Percentiles rank a stretch among this genome's conserved stretches.
Conservation (phyloP, 2,113 vertebrate species). For the Phyllostomus hastatus region DNA sequence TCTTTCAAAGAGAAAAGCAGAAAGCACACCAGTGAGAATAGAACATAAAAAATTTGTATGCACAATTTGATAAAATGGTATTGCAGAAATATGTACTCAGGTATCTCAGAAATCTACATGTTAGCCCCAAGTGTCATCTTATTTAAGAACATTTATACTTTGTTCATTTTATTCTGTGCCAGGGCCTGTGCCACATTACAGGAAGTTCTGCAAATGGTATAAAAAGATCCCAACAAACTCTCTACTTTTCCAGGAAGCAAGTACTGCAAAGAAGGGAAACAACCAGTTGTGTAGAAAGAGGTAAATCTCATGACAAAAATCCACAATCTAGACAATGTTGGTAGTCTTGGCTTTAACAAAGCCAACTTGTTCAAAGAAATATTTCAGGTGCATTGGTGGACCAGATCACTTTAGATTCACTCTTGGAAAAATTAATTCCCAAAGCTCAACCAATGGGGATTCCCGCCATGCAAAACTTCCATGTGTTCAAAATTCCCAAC, state of each 20-base stretch:
- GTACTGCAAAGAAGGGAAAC: accelerated
- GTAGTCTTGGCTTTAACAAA: not conserved
- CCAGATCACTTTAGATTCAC: not conserved
- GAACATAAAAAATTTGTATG: accelerated
- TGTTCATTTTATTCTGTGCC: accelerated
- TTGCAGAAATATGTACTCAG: accelerated
- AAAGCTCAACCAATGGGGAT: not conserved
- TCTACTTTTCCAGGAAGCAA: accelerated
- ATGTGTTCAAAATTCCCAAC: not conserved
- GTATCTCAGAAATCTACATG: accelerated
- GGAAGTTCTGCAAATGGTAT: not conserved
- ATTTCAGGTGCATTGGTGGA: accelerated
- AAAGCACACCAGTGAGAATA: accelerated
- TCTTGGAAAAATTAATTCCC: not conserved
- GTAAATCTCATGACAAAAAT: not conserved
- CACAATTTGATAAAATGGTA: accelerated
- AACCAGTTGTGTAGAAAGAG: not conserved
- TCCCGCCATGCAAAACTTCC: not conserved
- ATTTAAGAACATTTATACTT: accelerated
- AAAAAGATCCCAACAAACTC: not conserved
- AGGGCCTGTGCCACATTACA: accelerated
- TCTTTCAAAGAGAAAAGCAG: not conserved
- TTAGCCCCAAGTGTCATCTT: not conserved
- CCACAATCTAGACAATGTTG: not conserved
- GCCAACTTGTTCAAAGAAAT: not conserved